Conservation (phyloP, 2,888 invertebrate genomes). For the Tinea semifulvella region DNA sequence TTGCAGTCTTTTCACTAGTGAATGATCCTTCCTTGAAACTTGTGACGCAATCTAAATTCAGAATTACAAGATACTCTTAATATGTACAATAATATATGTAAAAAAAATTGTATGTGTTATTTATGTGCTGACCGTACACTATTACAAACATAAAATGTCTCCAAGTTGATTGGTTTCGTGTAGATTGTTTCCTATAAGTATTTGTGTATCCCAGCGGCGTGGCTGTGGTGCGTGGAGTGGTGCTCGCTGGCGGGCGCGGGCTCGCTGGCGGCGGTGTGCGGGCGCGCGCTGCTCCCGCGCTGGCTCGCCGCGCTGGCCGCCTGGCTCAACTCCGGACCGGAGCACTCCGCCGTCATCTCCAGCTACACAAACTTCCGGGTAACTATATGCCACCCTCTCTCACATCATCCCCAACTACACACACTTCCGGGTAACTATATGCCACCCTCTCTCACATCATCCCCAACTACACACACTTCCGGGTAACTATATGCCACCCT, state of each 20-base stretch:
- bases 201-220: conserved; percentile 70
- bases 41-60: too few species aligned
- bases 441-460: background rate
- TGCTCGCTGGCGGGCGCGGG: conserved; percentile 81
- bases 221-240: conserved; percentile 98
- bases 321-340: conserved; percentile 92
- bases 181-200: too few species aligned
- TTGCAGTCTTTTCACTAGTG: too few species aligned
- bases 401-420: background rate
- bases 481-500: background rate
- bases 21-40: too few species aligned
- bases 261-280: conserved; percentile 81
- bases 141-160: too few species aligned
- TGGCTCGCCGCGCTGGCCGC: conserved; percentile 86
- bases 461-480: background rate
- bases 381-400: background rate
- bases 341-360: conserved; percentile 86
- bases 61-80: too few species aligned
- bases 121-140: too few species aligned
- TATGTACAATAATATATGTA: too few species aligned
- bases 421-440: background rate
- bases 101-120: too few species aligned
- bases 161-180: too few species aligned
- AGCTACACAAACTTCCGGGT: conserved; percentile 58
- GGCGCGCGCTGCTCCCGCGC: conserved; percentile 91